Evolutionary conservation across 2,113 vertebrate genomes (phyloP), one percentile per base, ranked within the genome.

Genomic region (Festucalex cinctus): DNA sequence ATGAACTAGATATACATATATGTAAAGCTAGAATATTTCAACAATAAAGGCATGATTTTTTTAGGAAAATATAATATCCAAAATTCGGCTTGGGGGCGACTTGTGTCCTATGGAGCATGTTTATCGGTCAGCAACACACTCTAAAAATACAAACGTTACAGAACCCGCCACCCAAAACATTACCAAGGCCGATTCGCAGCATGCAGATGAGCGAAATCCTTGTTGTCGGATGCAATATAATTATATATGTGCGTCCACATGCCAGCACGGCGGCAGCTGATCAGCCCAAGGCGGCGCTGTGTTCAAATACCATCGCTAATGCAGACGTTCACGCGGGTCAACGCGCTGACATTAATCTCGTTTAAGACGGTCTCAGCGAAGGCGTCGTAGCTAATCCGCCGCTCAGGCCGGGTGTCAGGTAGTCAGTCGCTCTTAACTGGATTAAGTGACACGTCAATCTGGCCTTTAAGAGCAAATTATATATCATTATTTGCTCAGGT

Each of bases 341-440:
- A 19, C 32, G 54, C 54, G 54, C n/a, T 65, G 44, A 48, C 44
- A 49, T 65, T 65, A 49, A 49, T 65, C 63, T 51, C 20, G 44
- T 51, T 65, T 5, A 49, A 32, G 19, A 3, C 28, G 10, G 19
- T 22, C 44, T 35, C 28, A 20, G 48, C 19, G 12, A 51, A 65
- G 46, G 48, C 48, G 32, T 20, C 44, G 32, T 8, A 32, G 54
- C 63, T 65, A 53, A 65, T 65, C 63, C 63, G 19, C 32, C 3
- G 32, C 32, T 53, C 22, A 51, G 48, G 48, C 48, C 36, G 59
- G 46, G 46, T 32, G 46, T 65, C 48, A 53, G 63, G 48, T 51
- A 37, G 63, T 57, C 26, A 16, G 46, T 48, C 62, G 22, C 26
- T 64, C 62, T 35, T 20, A 64, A 48, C 26, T 20, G 62, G 62